These are phyloP conservation scores for Gorsachius goisagi DNA, from an alignment of 2,113 vertebrate species.

Conservation along the genomic window DNA sequence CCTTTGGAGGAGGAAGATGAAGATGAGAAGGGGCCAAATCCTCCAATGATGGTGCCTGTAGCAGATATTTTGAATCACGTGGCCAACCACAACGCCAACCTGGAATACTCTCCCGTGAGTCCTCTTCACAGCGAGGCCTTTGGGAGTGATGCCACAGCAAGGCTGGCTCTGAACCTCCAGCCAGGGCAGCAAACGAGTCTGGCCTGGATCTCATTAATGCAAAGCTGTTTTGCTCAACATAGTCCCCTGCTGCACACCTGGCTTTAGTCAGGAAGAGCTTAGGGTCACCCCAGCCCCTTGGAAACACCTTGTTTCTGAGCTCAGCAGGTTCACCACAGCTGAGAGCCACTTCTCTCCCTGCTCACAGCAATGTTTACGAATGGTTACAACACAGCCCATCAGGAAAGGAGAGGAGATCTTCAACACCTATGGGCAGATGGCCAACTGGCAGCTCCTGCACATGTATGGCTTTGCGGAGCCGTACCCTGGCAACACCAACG, in stretches of 20 bases:
- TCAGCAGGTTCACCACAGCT: accelerated
- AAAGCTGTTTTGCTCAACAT: accelerated
- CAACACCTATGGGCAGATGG: conserved; percentile 94
- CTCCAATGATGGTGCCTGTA: conserved; percentile 95
- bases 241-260: background rate
- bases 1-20: conserved; percentile 85
- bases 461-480: conserved; percentile 94
- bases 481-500: conserved; percentile 81
- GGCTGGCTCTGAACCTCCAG: too few relatives aligned
- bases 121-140: accelerated
- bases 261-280: background rate
- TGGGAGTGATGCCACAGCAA: background rate
- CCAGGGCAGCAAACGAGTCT: too few relatives aligned
- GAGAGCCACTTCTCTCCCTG: background rate
- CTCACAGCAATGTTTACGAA: conserved; percentile 82
- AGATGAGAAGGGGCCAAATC: conserved; percentile 78
- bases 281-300: background rate
- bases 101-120: conserved; percentile 89
- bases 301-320: accelerated
- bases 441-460: conserved; percentile 95
- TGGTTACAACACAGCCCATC: conserved; percentile 83
- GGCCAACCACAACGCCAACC: conserved; percentile 88
- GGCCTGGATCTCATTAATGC: accelerated
- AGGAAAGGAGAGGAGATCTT: conserved; percentile 87
- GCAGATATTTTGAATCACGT: conserved; percentile 93